Evolutionary conservation across 2,888 invertebrate genomes (phyloP).

Genomic region (Rhogogaster chlorosoma): DNA sequence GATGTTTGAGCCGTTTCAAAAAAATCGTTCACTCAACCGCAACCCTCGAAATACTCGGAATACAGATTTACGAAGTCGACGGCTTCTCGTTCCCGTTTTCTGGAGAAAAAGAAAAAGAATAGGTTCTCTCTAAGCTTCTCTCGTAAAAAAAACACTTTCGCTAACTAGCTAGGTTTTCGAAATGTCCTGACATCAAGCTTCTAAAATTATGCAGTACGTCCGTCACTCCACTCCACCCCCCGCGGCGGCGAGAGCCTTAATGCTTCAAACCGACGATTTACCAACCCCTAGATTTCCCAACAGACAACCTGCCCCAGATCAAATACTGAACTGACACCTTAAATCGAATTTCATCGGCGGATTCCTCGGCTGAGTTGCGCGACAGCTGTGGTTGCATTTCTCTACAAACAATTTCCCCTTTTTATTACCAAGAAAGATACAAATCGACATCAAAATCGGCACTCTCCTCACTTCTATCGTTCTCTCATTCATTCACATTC

Average conservation of each 20-base stretch:
- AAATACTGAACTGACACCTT: conserved; percentile 20
- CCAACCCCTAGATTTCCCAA: conserved; percentile 8
- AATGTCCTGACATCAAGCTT: background rate
- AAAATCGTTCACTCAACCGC: no score
- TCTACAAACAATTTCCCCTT: background rate
- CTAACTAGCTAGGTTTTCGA: background rate
- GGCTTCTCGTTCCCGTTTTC: no score
- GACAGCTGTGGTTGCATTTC: background rate
- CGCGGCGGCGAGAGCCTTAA: background rate
- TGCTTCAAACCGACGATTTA: background rate
- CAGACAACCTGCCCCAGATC: background rate
- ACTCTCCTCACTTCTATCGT: background rate
- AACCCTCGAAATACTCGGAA: no score
- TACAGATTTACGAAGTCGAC: no score
- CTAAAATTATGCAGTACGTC: background rate
- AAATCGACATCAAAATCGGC: no score
- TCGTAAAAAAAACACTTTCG: background rate
- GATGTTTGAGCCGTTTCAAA: no score
- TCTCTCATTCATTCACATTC: no score
- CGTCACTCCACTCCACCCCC: background rate
- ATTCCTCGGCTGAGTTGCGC: background rate
- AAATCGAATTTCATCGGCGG: conserved; percentile 4
- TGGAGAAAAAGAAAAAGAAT: no score
- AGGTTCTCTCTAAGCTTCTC: no score
- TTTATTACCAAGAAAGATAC: background rate